A percentile compares a stretch with the other conserved stretches of the same genome.
Conservation (phyloP, 2,113 vertebrate species). For the Salvelinus namaycush region DNA sequence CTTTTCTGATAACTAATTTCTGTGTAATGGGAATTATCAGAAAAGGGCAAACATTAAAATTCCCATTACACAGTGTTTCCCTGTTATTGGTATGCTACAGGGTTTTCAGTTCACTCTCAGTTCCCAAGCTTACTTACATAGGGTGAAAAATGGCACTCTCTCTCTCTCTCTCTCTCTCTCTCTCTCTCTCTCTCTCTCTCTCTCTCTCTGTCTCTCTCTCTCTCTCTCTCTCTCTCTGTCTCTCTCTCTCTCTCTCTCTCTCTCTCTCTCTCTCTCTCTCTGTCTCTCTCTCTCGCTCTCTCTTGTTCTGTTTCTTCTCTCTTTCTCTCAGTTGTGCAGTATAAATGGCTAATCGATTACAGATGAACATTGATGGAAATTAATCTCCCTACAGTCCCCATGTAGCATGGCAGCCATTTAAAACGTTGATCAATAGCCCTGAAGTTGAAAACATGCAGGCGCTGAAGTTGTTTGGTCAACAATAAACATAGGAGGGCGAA, state of each 20-base stretch:
- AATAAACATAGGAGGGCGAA: conserved; percentile 82
- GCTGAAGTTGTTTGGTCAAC: conserved; percentile 96
- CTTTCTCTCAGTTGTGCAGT: conserved; percentile 76
- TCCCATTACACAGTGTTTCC: conserved; percentile 18
- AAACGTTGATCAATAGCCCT: conserved; percentile 99
- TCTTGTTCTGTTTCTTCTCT: conserved; percentile 62
- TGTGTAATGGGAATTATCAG: too few species aligned
- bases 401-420: conserved; percentile 98
- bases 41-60: too few species aligned
- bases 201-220: conserved; percentile 50
- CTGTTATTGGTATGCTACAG: conserved; percentile 76
- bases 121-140: too few species aligned
- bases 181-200: conserved; percentile 57
- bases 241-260: conserved; percentile 54
- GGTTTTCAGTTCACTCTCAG: too few species aligned
- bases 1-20: too few species aligned
- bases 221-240: conserved; percentile 69
- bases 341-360: conserved; percentile 98
- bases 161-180: conserved; percentile 90
- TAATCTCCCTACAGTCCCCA: conserved; percentile 97
- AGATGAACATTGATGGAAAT: conserved; percentile 98
- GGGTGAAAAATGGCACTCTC: conserved; percentile 57
- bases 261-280: conserved; percentile 87
- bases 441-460: conserved; percentile 97
- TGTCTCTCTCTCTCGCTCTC: conserved; percentile 91